These are phyloP conservation scores for Xenops minutus DNA, from an alignment of 2,797 vertebrate species.

Conservation along the genomic window DNA sequence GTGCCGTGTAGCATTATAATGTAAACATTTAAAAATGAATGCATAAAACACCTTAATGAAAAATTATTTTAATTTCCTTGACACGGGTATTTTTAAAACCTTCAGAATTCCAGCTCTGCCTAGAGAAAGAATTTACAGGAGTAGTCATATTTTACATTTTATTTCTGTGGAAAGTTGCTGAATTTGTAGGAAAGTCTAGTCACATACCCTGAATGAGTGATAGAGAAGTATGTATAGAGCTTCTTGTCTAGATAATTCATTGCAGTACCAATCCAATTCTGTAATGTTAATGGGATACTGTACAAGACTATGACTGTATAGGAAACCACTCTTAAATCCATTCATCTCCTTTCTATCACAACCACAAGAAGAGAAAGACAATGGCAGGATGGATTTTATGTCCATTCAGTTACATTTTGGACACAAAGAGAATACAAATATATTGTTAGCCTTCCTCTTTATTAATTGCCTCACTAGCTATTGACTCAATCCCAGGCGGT, in stretches of 20 bases:
- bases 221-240: not conserved
- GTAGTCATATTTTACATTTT: not conserved
- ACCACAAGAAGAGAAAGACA: slow-evolving; percentile 20
- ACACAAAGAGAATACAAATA: slow-evolving; percentile 46
- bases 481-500: slow-evolving; percentile 21
- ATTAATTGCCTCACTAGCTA: slow-evolving; percentile 45
- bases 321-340: slow-evolving; percentile 52
- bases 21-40: not conserved
- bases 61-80: not conserved
- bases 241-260: slow-evolving; percentile 56
- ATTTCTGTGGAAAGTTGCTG: not conserved
- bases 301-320: slow-evolving; percentile 36
- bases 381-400: slow-evolving; percentile 52
- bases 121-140: not conserved
- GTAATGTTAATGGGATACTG: slow-evolving; percentile 47
- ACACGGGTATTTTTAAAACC: not conserved
- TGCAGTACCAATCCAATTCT: slow-evolving; percentile 19
- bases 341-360: slow-evolving; percentile 40
- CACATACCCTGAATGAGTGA: slow-evolving; percentile 8
- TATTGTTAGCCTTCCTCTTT: slow-evolving; percentile 48
- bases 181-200: slow-evolving; percentile 9
- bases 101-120: not conserved
- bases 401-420: slow-evolving; percentile 30
- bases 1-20: not conserved
- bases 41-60: not conserved